Percentiles rank a stretch among this genome's conserved stretches.
Conservation (phyloP, 1,140 invertebrate genomes). For the Papilio aristodemus region DNA sequence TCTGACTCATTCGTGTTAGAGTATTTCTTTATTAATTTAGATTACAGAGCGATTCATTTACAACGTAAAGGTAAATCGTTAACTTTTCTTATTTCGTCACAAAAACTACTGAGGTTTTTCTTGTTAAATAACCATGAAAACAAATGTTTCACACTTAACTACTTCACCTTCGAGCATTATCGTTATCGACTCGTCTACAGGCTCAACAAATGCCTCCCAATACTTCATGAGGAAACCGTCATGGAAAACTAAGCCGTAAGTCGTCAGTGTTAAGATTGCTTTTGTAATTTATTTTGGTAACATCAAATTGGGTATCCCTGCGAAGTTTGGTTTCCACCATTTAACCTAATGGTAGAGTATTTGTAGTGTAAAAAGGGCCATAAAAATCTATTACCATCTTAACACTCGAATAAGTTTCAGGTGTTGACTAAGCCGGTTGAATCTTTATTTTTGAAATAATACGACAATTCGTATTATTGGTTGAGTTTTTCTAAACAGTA, state of each 20-base stretch:
- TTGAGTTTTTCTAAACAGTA: neutral
- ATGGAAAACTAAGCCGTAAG: neutral
- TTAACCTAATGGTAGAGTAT: conserved; percentile 22
- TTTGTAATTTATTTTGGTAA: neutral
- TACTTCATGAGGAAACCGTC: neutral
- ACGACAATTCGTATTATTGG: neutral
- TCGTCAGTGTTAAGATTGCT: neutral
- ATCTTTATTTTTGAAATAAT: neutral
- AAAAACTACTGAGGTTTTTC: conserved; percentile 6
- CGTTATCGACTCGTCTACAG: conserved; percentile 20
- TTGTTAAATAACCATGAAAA: conserved; percentile 28
- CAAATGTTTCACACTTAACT: conserved; percentile 22
- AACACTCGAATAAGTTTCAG: conserved; percentile 22
- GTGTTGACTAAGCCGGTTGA: neutral
- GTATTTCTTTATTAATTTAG: too few species aligned
- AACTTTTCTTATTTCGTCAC: neutral
- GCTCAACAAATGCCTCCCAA: neutral
- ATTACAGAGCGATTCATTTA: too few species aligned
- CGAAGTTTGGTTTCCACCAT: conserved; percentile 23
- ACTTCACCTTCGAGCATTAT: conserved; percentile 23
- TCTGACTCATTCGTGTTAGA: too few species aligned
- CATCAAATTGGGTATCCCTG: conserved; percentile 2
- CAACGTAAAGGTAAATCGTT: too few species aligned
- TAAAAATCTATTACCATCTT: conserved; percentile 24
- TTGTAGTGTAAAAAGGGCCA: conserved; percentile 29